Conservation (phyloP, 2,888 invertebrate genomes). For the Dinocampus coccinellae region DNA sequence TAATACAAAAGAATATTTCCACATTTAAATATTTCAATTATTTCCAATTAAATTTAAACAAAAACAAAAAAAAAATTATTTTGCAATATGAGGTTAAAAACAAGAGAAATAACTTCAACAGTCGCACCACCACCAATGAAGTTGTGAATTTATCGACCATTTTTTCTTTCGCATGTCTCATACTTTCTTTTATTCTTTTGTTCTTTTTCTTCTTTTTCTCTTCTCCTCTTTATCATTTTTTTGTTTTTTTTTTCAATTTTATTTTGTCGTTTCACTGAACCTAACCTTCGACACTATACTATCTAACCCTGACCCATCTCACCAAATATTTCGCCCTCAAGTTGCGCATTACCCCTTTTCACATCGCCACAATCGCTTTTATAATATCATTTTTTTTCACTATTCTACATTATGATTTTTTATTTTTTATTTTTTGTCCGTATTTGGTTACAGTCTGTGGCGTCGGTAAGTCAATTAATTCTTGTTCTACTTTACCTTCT, state of each 20-base stretch:
- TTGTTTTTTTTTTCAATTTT: too few species aligned
- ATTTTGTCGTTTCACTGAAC: conserved; percentile 36
- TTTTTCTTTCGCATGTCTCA: background rate
- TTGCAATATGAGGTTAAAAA: background rate
- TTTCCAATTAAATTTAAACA: background rate
- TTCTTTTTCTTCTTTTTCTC: conserved; percentile 28
- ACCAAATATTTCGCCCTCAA: conserved; percentile 37
- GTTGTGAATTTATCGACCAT: background rate
- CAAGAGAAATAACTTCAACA: background rate
- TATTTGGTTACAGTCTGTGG: background rate
- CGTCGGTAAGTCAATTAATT: background rate
- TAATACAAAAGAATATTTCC: background rate
- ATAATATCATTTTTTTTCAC: background rate
- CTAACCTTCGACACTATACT: conserved; percentile 54
- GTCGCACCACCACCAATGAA: background rate
- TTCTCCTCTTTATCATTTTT: conserved; percentile 23
- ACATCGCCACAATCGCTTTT: background rate
- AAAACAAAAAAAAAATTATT: too few species aligned
- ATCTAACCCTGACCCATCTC: conserved; percentile 58
- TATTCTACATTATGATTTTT: background rate
- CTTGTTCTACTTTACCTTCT: too few species aligned
- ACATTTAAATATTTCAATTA: background rate
- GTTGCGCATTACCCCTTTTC: background rate
- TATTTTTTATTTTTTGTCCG: background rate
- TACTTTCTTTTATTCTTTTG: conserved; percentile 13